Percentiles rank a stretch among this genome's conserved stretches.
Conservation (phyloP, 2,113 vertebrate species). For the Pogona vitticeps region DNA sequence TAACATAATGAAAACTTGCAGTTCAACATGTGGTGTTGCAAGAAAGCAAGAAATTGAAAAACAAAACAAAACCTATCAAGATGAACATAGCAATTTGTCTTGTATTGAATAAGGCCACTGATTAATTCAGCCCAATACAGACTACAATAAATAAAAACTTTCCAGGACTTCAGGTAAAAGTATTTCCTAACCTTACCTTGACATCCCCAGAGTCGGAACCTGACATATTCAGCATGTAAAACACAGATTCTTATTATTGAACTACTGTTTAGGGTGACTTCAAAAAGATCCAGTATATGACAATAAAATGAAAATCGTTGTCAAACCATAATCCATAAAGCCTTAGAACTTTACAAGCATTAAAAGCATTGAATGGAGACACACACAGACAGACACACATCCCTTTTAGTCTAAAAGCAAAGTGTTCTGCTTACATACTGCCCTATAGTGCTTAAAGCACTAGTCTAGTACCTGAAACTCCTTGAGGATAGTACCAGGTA, state of each 20-base stretch:
- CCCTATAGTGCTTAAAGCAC: too few species aligned
- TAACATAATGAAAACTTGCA: slow-evolving; percentile 4
- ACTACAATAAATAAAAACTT: neutral
- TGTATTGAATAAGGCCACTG: neutral
- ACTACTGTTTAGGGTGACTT: neutral
- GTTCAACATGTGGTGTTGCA: neutral
- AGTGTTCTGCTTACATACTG: too few species aligned
- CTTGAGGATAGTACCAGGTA: neutral
- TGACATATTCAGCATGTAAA: neutral
- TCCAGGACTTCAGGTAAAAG: neutral
- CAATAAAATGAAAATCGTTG: neutral
- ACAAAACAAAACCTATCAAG: neutral
- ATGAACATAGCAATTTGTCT: neutral
- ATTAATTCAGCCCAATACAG: neutral
- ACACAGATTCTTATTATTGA: neutral
- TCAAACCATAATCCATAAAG: neutral
- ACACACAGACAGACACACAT: too few species aligned
- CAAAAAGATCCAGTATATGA: neutral
- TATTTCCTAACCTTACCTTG: neutral
- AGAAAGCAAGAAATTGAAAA: neutral
- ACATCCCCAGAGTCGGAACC: neutral
- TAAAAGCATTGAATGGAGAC: neutral
- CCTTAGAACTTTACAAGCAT: neutral
- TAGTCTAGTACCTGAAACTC: neutral
- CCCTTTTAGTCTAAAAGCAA: too few species aligned